Base-by-base conservation (phyloP, 2,113 vertebrate genomes). In the Bagarius yarrelli region DNA sequence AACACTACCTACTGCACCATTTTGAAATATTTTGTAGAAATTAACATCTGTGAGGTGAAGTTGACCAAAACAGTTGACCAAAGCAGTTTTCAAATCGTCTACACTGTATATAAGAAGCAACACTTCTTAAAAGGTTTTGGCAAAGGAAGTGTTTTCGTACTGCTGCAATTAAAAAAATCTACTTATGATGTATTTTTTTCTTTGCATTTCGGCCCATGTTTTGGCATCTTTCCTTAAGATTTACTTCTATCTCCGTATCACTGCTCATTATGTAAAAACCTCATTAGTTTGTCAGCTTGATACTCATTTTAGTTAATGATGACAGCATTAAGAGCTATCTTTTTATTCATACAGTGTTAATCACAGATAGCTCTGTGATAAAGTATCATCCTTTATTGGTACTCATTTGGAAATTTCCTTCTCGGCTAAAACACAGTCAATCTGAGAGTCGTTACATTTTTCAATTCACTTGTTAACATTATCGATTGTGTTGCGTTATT, bases 381-480 rank as follows among this genome's bases (percentile, higher is more conserved):
- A 86, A 90, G 88, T 86, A 50, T 84, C 87, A 85, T 90, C 85
- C 85, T 88, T 90, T 89, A 87, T 89, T 91, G 87, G 83, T 84
- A 81, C 78, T 84, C 85, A 86, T 78, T 60, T 70, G 80, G 40
- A 72, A 81, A 55, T 47, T 82, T 82, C 78, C 47, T 19, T 67
- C 74, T 30, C 32, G 59, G 61, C 18, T 60, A 80, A 52, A 84
- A 79, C 80, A 44, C 60, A 82, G 81, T 79, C 69, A 79, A 79
- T 79, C 82, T 52, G 67, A 71, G 40, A 73, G 85, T 76, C 84
- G 70, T 60, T 84, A 82, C 83, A 86, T 81, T 80, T 74, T 85
- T 81, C 82, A 81, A 80, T 84, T 85, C 87, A 81, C 80, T 82
- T 85, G 81, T 82, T 27, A 53, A 64, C 71, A 81, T 81, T 85